Evolutionary conservation across 2,113 vertebrate species (phyloP), one percentile per base, ranked within the genome.

Genomic region (Channa argus): DNA sequence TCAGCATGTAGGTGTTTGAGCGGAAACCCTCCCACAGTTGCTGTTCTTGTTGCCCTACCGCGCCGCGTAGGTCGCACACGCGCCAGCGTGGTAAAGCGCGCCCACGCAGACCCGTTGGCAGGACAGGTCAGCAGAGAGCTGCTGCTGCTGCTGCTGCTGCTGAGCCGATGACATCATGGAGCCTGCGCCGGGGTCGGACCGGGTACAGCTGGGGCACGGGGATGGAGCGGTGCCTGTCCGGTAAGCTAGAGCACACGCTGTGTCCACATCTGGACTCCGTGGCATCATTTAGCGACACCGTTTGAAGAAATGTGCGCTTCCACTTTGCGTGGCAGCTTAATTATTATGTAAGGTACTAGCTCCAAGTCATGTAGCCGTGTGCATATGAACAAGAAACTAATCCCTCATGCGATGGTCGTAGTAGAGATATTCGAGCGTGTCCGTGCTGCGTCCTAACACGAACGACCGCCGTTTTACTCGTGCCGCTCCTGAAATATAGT

Each of bases 331-430:
- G n/a, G 44, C 69, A 86, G 89, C 85, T 91, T 90, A 92, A 86
- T 87, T 76, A 89, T 92, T 92, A 92, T 91, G 86, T 93, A 93
- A 93, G 83, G 76, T 44, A 83, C 67, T 24, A 71, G 80, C 84
- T 80, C 53, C 53, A 85, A 91, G 77, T 89, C 89, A 65, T 88
- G 75, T 56, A 81, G 90, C 88, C 86, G 72, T 87, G 76, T 63
- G 83, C 87, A 88, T 76, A 83, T 74, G 77, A 89, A 75, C 82
- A 71, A 63, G 77, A 86, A 91, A 89, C 88, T 91, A 91, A 91
- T 91, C 86, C 90, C 55, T 78, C 75, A 63, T 78, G 51, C 73
- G 70, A 66, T 53, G 80, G 65, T 85, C 68, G 80, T 88, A 89
- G 90, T 91, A 83, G 74, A 86, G 80, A 84, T 82, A 67, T 77